Conservation (phyloP, 92 coral and sea anemone genomes). For the Muricea muricata region DNA sequence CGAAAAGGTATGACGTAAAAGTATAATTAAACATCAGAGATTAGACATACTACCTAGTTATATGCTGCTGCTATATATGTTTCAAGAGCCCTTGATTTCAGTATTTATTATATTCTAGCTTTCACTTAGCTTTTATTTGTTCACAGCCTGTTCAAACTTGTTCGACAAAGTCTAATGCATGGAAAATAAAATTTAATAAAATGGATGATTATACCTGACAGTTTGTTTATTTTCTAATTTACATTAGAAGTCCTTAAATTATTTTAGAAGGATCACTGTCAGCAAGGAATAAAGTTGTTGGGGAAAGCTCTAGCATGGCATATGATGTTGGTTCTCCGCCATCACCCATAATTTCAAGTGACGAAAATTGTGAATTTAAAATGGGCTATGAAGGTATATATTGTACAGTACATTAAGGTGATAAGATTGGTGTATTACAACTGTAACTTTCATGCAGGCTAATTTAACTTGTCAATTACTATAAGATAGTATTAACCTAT, state of each 20-base stretch:
- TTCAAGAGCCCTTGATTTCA: too few species aligned
- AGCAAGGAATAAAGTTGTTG: not conserved
- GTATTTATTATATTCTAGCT: too few species aligned
- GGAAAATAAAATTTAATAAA: too few species aligned
- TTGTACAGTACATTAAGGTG: not conserved
- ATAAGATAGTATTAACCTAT: too few species aligned
- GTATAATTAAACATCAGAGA: not conserved
- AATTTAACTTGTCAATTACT: not conserved
- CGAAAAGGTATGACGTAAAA: not conserved
- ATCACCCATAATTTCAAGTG: not conserved
- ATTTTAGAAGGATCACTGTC: not conserved
- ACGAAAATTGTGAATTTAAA: not conserved
- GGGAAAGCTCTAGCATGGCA: not conserved
- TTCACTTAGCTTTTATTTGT: too few species aligned
- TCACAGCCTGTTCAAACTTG: too few species aligned
- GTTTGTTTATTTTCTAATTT: not conserved
- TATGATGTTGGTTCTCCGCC: not conserved
- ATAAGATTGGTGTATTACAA: not conserved
- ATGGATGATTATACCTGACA: not conserved
- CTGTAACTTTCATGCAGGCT: not conserved
- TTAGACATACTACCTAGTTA: not conserved
- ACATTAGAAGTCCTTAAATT: not conserved
- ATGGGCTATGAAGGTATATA: not conserved
- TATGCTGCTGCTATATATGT: too few species aligned
- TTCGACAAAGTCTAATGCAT: too few species aligned